Conservation (phyloP, 2,113 vertebrate species). For the Corythornis vintsioides region DNA sequence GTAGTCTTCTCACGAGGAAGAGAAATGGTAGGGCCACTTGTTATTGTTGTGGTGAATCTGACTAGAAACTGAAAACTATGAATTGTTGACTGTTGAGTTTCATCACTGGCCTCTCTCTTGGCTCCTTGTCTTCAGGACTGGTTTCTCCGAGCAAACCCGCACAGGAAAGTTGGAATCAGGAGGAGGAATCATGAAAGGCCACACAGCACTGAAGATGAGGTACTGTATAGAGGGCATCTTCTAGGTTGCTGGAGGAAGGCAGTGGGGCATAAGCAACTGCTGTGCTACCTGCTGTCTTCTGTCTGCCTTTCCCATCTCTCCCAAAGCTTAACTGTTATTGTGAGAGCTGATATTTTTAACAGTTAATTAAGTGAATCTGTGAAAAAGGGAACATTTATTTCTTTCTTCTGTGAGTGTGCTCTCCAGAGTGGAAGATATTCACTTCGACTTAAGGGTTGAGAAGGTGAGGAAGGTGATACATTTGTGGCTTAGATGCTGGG, state of each 20-base stretch:
- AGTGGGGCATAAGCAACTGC: background rate
- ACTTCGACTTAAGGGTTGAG: background rate
- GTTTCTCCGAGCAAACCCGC: background rate
- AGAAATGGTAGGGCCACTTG: background rate
- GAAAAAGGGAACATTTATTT: background rate
- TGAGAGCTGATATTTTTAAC: background rate
- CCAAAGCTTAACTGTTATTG: background rate
- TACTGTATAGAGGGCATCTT: background rate
- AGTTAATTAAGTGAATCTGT: background rate
- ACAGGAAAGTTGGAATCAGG: background rate
- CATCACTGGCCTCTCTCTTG: background rate
- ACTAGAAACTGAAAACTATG: background rate
- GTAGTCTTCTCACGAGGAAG: background rate
- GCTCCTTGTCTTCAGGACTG: background rate
- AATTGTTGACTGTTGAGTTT: background rate
- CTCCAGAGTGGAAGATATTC: background rate
- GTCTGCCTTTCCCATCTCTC: background rate
- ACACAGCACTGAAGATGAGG: background rate
- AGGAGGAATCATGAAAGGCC: background rate
- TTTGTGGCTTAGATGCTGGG: background rate
- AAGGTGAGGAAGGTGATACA: background rate
- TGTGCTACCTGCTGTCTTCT: fast-evolving
- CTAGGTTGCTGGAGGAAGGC: background rate
- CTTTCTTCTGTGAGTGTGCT: background rate
- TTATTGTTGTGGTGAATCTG: background rate